Percentiles rank a stretch among this genome's conserved stretches.
These are phyloP conservation scores for Nibea albiflora DNA, from an alignment of 2,113 vertebrate genomes.

Conservation along the genomic window DNA sequence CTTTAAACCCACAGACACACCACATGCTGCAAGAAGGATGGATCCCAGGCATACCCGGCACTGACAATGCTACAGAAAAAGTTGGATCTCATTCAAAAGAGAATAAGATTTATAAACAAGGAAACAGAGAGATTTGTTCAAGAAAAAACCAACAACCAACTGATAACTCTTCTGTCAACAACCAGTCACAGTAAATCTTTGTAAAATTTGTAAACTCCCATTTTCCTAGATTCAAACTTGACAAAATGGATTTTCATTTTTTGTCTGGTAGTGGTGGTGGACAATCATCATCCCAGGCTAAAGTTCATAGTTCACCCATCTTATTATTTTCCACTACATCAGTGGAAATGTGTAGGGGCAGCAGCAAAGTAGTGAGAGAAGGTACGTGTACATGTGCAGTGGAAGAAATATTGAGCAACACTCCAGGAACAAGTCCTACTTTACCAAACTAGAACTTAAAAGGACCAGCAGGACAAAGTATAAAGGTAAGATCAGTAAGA, in stretches of 20 bases:
- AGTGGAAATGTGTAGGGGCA: background rate
- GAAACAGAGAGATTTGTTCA: constrained; percentile 33
- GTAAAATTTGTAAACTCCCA: background rate
- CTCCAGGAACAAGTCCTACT: background rate
- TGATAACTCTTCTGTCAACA: constrained; percentile 16
- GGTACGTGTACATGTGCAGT: constrained; percentile 5
- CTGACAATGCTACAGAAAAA: constrained; percentile 24
- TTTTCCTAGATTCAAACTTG: background rate
- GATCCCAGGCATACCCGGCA: constrained; percentile 9
- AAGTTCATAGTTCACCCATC: background rate
- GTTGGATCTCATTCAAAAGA: constrained; percentile 4
- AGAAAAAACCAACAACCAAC: background rate
- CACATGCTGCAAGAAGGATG: background rate
- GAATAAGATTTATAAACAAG: constrained; percentile 27
- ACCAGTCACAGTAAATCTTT: background rate
- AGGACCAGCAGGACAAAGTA: background rate
- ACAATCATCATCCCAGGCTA: constrained; percentile 5
- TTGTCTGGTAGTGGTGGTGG: too few species aligned
- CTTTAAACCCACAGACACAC: constrained; percentile 5
- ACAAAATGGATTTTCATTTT: background rate
- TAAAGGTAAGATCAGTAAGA: background rate
- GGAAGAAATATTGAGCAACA: background rate
- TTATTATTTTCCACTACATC: constrained; percentile 24
- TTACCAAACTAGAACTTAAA: background rate
- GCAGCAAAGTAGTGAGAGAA: background rate